Evolutionary conservation across 2,797 vertebrate genomes (phyloP).

Genomic region (Thunnus albacares): DNA sequence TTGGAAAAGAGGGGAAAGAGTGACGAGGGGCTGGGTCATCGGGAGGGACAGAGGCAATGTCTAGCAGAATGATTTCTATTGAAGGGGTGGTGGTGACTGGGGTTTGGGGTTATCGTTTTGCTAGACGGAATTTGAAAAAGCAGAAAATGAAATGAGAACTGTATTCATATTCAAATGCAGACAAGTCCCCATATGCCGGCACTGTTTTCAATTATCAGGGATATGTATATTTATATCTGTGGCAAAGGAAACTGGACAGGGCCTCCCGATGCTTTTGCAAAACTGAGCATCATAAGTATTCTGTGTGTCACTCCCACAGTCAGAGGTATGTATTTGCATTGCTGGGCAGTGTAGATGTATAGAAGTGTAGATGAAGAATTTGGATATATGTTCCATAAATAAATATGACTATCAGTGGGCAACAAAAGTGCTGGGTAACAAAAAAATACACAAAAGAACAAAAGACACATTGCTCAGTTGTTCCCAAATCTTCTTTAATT

Average conservation of each 20-base stretch:
- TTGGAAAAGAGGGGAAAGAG: slow-evolving; percentile 9
- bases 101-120: slow-evolving; percentile 64
- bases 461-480: too few relatives aligned
- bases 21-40: slow-evolving; percentile 26
- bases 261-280: slow-evolving; percentile 37
- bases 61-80: slow-evolving; percentile 55
- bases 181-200: slow-evolving; percentile 47
- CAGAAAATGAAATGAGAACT: slow-evolving; percentile 65
- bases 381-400: not conserved
- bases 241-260: slow-evolving; percentile 52
- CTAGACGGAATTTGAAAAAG: slow-evolving; percentile 66
- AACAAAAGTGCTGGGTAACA: not conserved
- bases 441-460: too few relatives aligned
- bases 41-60: slow-evolving; percentile 42
- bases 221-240: slow-evolving; percentile 68
- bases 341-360: not conserved
- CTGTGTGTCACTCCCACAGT: slow-evolving; percentile 40
- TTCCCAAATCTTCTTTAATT: too few relatives aligned
- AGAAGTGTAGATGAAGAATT: slow-evolving; percentile 5
- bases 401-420: not conserved
- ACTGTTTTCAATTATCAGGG: slow-evolving; percentile 71
- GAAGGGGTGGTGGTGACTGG: slow-evolving; percentile 33
- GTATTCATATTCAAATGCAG: slow-evolving; percentile 78
- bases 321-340: slow-evolving; percentile 24
- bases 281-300: slow-evolving; percentile 33